Evolutionary conservation across 2,888 invertebrate genomes (phyloP).

Genomic region (Xestoiulus laeticollis): DNA sequence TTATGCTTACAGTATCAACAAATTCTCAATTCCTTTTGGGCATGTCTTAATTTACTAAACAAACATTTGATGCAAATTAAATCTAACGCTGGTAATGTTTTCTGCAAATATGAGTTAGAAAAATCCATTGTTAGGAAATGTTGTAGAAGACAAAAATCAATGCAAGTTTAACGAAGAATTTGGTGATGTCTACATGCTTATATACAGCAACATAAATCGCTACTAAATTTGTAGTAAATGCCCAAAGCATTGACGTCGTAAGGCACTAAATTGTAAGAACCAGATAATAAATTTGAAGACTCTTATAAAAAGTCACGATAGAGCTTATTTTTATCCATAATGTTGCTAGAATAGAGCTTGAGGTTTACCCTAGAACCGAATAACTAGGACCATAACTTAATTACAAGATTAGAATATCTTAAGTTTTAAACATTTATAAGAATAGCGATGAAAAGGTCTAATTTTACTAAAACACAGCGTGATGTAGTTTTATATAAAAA

Average conservation of each 20-base stretch:
- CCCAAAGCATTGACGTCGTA: background rate
- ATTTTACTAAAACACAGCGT: background rate
- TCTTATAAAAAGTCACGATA: background rate
- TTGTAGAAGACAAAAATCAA: slow-evolving; percentile 15
- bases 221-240: background rate
- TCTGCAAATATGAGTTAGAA: background rate
- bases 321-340: background rate
- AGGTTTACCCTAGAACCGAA: background rate
- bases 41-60: background rate
- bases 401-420: too few relatives aligned
- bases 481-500: background rate
- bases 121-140: background rate
- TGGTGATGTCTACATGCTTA: background rate
- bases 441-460: too few relatives aligned
- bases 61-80: background rate
- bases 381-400: too few relatives aligned
- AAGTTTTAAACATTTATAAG: too few relatives aligned
- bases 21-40: background rate
- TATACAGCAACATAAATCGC: background rate
- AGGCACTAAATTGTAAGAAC: background rate
- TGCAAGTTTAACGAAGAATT: background rate
- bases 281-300: background rate
- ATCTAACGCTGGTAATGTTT: background rate
- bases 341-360: background rate
- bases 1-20: background rate